Conservation (phyloP, 1,140 invertebrate genomes). For the Galleria mellonella region DNA sequence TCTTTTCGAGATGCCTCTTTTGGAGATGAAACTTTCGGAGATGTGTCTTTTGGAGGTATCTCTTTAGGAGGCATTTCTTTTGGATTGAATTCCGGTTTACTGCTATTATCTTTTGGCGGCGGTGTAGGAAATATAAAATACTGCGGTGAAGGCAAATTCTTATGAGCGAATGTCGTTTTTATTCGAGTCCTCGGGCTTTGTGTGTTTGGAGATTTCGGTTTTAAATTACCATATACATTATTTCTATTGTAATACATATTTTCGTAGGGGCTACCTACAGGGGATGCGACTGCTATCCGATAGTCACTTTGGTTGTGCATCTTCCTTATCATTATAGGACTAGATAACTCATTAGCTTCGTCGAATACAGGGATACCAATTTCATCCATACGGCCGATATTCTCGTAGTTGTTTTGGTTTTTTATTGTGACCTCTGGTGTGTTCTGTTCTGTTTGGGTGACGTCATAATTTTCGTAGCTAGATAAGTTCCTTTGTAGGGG, state of each 20-base stretch:
- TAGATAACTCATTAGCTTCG: conserved; percentile 57
- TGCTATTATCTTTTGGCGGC: conserved; percentile 36
- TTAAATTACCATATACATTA: conserved; percentile 40
- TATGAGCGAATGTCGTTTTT: conserved; percentile 74
- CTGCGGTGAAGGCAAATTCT: conserved; percentile 62
- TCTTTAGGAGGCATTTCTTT: background rate
- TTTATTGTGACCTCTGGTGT: conserved; percentile 51
- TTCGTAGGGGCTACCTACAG: conserved; percentile 72
- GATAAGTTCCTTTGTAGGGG: conserved; percentile 55
- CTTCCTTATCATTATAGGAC: conserved; percentile 67
- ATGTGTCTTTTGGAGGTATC: background rate
- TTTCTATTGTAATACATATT: conserved; percentile 66
- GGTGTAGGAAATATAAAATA: conserved; percentile 71
- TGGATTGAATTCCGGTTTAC: conserved; percentile 28
- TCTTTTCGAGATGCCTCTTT: conserved; percentile 4
- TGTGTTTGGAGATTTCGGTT: conserved; percentile 74
- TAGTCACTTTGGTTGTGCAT: conserved; percentile 41
- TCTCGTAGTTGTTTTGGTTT: conserved; percentile 59
- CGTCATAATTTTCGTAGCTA: conserved; percentile 69
- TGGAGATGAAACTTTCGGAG: background rate
- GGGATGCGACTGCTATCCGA: conserved; percentile 21
- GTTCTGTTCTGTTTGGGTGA: conserved; percentile 26
- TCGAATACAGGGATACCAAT: conserved; percentile 60
- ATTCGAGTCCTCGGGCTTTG: conserved; percentile 77
- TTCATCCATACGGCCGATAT: conserved; percentile 63